Evolutionary conservation across 2,113 vertebrate species (phyloP).

Genomic region (Ictidomys tridecemlineatus): DNA sequence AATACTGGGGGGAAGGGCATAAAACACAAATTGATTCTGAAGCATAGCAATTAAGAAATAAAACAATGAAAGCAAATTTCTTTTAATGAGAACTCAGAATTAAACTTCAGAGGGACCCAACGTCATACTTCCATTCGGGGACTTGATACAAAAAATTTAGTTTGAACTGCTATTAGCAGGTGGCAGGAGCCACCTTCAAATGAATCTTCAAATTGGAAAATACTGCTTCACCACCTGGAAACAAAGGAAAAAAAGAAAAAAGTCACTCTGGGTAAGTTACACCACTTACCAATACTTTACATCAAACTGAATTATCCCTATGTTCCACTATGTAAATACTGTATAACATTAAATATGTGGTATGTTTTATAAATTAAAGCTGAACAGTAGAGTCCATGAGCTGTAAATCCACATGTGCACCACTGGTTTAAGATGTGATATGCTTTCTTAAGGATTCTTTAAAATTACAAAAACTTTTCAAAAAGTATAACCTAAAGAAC

Average conservation of each 20-base stretch:
- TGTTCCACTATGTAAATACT: constrained; percentile 88
- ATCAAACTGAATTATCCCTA: constrained; percentile 87
- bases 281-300: constrained; percentile 77
- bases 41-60: constrained; percentile 91
- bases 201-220: constrained; percentile 92
- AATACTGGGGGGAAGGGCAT: constrained; percentile 86
- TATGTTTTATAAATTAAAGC: constrained; percentile 90
- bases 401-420: constrained; percentile 93
- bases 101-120: constrained; percentile 90
- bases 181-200: constrained; percentile 90
- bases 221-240: constrained; percentile 93
- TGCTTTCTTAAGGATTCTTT: constrained; percentile 81
- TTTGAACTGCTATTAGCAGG: constrained; percentile 91
- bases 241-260: constrained; percentile 87
- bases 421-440: constrained; percentile 86
- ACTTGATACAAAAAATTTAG: constrained; percentile 91
- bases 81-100: constrained; percentile 90
- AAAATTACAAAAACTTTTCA: constrained; percentile 82
- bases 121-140: constrained; percentile 90
- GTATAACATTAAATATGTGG: constrained; percentile 89
- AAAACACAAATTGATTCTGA: constrained; percentile 89
- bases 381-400: constrained; percentile 92
- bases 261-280: constrained; percentile 82
- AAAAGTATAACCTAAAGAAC: constrained; percentile 77
- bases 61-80: constrained; percentile 89